Evolutionary conservation across 2,888 invertebrate species (phyloP).

Genomic region (Cerceris rybyensis): DNA sequence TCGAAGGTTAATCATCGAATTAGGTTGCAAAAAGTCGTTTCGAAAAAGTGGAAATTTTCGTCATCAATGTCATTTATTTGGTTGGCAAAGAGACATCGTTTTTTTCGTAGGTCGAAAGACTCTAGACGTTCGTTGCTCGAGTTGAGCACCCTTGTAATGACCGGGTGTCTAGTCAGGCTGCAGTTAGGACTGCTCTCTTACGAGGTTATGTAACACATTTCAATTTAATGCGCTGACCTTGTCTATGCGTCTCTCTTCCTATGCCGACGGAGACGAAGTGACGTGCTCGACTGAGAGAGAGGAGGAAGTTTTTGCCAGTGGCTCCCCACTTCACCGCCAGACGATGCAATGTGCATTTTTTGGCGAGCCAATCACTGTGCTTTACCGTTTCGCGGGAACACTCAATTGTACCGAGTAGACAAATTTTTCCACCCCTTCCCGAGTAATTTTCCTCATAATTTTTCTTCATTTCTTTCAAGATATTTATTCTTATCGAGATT

Average conservation of each 20-base stretch:
- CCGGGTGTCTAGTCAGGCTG: conserved; percentile 76
- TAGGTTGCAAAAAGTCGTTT: too few species aligned
- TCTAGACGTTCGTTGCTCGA: conserved; percentile 15
- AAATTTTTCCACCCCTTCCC: conserved; percentile 11
- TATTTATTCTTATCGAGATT: too few species aligned
- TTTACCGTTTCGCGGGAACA: conserved; percentile 40
- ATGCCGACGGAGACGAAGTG: conserved; percentile 61
- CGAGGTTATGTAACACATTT: conserved; percentile 77
- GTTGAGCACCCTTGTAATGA: conserved; percentile 77
- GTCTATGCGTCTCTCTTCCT: conserved; percentile 78
- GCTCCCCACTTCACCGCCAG: conserved; percentile 57
- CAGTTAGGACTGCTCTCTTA: conserved; percentile 74
- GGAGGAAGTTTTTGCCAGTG: conserved; percentile 60
- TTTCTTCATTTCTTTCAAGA: too few species aligned
- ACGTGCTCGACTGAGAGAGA: conserved; percentile 55
- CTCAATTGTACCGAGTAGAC: conserved; percentile 23
- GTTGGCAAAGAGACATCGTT: too few species aligned
- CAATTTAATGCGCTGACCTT: conserved; percentile 78
- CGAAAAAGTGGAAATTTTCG: too few species aligned
- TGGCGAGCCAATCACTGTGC: conserved; percentile 48
- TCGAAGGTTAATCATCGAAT: too few species aligned
- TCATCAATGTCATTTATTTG: too few species aligned
- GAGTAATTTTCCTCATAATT: too few species aligned
- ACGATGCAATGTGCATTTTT: conserved; percentile 67
- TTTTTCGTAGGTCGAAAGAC: too few species aligned